Base-by-base conservation (phyloP, 2,797 vertebrate species). In the Thunnus albacares region DNA sequence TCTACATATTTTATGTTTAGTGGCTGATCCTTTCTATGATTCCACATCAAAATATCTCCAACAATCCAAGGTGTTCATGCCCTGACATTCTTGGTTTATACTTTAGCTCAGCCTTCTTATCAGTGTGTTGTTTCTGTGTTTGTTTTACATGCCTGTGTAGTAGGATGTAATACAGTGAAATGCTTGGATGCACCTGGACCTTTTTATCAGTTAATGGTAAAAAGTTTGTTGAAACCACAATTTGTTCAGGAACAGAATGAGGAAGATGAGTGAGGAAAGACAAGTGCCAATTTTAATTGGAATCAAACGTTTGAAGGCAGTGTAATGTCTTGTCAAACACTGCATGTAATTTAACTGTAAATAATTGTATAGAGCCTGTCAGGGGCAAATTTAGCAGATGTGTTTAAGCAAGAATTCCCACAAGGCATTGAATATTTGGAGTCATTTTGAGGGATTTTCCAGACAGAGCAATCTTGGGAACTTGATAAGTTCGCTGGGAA, bases 231-330 rank as follows among this genome's bases (percentile, higher is more conserved):
- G 24, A 24, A 53, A 28, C 13, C 41, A 22, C 35, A 53, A 0
- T 53, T 75, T 68, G 11, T 75, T 41, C 52, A 20, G 53, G 4
- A 9, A 47, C 1, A 0, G 1, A 13, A 33, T 43, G 15, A 62
- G 67, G 24, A 51, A 70, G 9, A 38, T 38, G 2, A 45, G 12
- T 15, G 43, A 45, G 13, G 43, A 45, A 15, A 17, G 60, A 58
- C 49, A 43, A 22, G 18, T 26, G 58, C 41, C 76, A 70, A 79
- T 76, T 82, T 80, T 63, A 74, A 72, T 28, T 52, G 24, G 63
- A 52, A 67, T 75, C 35, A 57, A 71, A 69, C 13, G 6, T 22
- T 66, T 62, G 75, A 3, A 57, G 35, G 26, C 14, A 15, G 10
- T 6, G 24, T 9, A 45, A 22, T 62, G 18, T 71, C 28, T 11